Evolutionary conservation across 2,888 invertebrate genomes (phyloP).

Genomic region (Tanaodytes sp.): DNA sequence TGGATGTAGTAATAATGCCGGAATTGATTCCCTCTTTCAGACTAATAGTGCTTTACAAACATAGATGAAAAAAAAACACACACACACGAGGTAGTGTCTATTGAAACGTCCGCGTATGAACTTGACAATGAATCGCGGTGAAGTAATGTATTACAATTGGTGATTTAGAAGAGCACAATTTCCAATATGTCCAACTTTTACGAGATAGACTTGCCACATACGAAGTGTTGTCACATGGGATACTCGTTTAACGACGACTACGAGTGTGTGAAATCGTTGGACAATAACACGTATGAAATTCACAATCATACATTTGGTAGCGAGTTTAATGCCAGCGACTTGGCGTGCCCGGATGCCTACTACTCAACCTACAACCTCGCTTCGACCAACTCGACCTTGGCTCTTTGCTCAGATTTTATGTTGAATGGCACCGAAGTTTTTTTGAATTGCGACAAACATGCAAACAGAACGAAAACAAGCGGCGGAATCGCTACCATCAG

Average conservation of each 20-base stretch:
- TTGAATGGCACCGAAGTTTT: conserved; percentile 58
- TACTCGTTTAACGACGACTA: conserved; percentile 52
- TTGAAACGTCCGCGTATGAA: conserved; percentile 12
- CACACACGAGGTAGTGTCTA: too few species aligned
- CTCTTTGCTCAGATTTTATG: conserved; percentile 54
- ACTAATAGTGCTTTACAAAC: conserved; percentile 25
- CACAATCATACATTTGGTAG: too few species aligned
- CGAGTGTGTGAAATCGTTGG: conserved; percentile 42
- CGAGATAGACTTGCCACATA: conserved; percentile 40
- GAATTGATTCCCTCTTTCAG: conserved; percentile 37
- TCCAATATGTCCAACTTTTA: too few species aligned
- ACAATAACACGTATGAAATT: conserved; percentile 27
- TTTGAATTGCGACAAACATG: conserved; percentile 51
- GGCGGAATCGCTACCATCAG: conserved; percentile 51
- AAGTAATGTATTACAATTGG: too few species aligned
- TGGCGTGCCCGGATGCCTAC: conserved; percentile 11
- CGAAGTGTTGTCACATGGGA: conserved; percentile 57
- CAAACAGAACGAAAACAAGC: conserved; percentile 27
- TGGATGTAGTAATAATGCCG: conserved; percentile 30
- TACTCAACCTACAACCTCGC: conserved; percentile 18
- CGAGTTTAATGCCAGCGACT: too few species aligned
- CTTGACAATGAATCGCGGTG: conserved; percentile 22
- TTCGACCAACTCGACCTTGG: conserved; percentile 18
- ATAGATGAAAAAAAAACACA: conserved; percentile 26
- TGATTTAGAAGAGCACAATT: too few species aligned